Evolutionary conservation across 2,888 invertebrate genomes (phyloP), one percentile per base, ranked within the genome.

Genomic region (Bimastos eiseni): DNA sequence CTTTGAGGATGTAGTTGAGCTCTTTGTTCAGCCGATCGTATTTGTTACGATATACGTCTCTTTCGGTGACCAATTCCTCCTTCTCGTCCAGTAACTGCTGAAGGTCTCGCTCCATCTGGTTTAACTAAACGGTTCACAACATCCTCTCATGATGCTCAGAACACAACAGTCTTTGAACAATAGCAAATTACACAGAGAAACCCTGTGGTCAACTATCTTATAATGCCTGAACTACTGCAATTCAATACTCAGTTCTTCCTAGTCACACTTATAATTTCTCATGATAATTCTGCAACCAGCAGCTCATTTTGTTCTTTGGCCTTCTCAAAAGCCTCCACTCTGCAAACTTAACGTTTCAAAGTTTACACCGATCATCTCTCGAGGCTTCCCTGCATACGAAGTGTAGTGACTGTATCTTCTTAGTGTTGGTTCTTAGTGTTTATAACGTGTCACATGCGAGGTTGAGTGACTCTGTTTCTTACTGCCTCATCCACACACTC

Each of bases 31-130:
- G 96, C 21, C 97, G 96, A 94, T 97, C 97, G 6, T 97, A 97
- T 95, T 98, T 98, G 93, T 96, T 97, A 94, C 97, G 97, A 94
- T 97, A 97, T 38, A 97, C 97, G 94, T 98, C 97, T 91, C 97
- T 96, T 94, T 98, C 97, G 13, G 96, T 96, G 34, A 97, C 96
- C 55, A 97, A 95, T 94, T 98, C 98, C 94, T 97, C 97, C 94
- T 97, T 98, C 94, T 98, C 98, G 94, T 98, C 98, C 88, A 98
- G 95, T 44, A 97, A 96, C 15, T 97, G 96, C 94, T 97, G 96
- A 55, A 98, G 96, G 95, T 98, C 97, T 89, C 96, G 95, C 93
- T 97, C 96, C 89, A 97, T 95, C 95, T 97, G 97, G 8, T 41
- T 49, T 34, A 91, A 83, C 91, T 91, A 55, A 88, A 88, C 24